Evolutionary conservation across 92 coral and sea anemone species (phyloP).

Genomic region (Palythoa caribaeorum): DNA sequence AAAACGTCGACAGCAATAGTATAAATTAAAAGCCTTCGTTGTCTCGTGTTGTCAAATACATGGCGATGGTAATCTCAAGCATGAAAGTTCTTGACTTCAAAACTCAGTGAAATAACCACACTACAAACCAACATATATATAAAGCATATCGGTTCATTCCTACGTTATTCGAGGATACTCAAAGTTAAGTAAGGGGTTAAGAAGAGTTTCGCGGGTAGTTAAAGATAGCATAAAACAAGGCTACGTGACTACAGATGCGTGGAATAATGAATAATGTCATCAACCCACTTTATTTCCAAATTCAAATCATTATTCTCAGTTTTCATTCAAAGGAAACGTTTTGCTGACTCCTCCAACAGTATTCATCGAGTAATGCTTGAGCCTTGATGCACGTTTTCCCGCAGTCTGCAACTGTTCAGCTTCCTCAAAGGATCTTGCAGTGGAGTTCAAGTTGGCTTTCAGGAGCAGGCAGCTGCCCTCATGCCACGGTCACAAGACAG

Average conservation of each 20-base stretch:
- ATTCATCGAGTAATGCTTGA: neutral
- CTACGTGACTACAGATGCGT: neutral
- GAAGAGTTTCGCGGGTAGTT: too few relatives aligned
- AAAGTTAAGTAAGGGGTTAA: too few relatives aligned
- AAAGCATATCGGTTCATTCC: too few relatives aligned
- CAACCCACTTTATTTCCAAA: neutral
- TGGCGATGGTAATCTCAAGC: neutral
- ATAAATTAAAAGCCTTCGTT: neutral
- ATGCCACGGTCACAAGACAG: neutral
- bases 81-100: too few relatives aligned
- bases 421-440: neutral
- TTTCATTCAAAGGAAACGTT: neutral
- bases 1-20: neutral
- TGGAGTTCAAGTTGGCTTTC: neutral
- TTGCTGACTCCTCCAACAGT: neutral
- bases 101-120: too few relatives aligned
- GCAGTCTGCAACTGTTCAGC: neutral
- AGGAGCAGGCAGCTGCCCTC: neutral
- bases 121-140: too few relatives aligned
- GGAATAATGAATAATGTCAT: neutral
- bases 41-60: neutral
- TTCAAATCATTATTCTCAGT: neutral
- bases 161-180: too few relatives aligned
- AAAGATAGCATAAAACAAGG: too few relatives aligned
- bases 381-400: neutral